These are phyloP conservation scores for Mizuhopecten yessoensis DNA, from an alignment of 1,140 invertebrate genomes.

Conservation along the genomic window DNA sequence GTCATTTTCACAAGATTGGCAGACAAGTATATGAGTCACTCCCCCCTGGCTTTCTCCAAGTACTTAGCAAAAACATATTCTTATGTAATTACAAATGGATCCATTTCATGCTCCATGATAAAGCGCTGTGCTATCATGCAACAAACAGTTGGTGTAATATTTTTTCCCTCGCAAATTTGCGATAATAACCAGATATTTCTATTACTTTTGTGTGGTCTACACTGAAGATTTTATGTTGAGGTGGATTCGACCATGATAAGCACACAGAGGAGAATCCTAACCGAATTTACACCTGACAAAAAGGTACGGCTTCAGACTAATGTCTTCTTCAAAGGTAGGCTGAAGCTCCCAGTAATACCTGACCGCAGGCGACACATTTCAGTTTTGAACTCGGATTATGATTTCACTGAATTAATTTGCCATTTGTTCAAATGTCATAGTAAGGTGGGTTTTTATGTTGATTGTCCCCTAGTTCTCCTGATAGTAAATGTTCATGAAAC, in stretches of 20 bases:
- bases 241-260: neutral
- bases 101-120: neutral
- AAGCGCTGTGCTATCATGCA: neutral
- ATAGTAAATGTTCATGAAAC: no score
- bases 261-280: neutral
- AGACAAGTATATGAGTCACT: neutral
- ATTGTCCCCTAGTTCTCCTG: no score
- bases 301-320: neutral
- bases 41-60: neutral
- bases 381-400: neutral
- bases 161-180: neutral
- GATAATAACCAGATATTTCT: constrained; percentile 14
- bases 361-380: neutral
- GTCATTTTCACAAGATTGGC: neutral
- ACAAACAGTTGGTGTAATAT: neutral
- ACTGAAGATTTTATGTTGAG: neutral
- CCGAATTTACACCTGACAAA: neutral
- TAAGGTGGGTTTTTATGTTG: neutral
- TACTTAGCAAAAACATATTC: neutral
- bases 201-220: constrained; percentile 11
- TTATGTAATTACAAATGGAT: neutral
- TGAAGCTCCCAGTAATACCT: neutral
- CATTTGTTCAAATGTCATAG: neutral
- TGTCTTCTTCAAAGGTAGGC: neutral
- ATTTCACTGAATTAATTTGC: neutral